phyloP scores from a whole-genome alignment of 2,113 vertebrate species.

The Gobio gobio region DNA sequence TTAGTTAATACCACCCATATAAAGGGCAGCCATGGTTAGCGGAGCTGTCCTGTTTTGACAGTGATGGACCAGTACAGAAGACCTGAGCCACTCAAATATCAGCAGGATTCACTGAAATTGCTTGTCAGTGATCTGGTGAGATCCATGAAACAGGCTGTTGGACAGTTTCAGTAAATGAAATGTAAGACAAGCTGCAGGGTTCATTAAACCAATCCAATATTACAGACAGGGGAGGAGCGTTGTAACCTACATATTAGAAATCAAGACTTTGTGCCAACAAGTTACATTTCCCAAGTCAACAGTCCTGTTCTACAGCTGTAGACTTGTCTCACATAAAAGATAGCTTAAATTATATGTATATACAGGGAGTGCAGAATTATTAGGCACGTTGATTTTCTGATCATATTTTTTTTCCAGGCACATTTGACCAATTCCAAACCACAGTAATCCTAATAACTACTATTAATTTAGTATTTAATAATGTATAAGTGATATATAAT shows the following conservation, averaged over 20 bases:
- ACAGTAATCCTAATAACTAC: too few relatives aligned
- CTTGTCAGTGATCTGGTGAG: constrained; percentile 8
- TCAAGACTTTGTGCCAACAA: background rate
- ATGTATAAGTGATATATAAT: too few relatives aligned
- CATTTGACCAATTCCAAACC: too few relatives aligned
- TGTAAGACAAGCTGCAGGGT: background rate
- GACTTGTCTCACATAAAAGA: background rate
- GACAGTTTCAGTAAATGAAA: background rate
- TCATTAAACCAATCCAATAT: constrained; percentile 21
- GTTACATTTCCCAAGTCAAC: background rate
- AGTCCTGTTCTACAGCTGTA: background rate
- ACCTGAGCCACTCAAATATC: constrained; percentile 14
- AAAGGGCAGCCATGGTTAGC: constrained; percentile 53
- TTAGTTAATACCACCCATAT: constrained; percentile 52
- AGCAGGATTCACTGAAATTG: constrained; percentile 19
- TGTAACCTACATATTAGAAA: background rate
- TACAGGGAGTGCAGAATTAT: too few relatives aligned
- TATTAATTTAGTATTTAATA: too few relatives aligned
- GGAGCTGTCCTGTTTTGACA: constrained; percentile 26
- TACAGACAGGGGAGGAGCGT: background rate
- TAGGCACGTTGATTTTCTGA: too few relatives aligned
- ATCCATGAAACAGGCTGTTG: constrained; percentile 23
- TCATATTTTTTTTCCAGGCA: too few relatives aligned
- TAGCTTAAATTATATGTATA: too few relatives aligned
- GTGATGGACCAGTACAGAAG: constrained; percentile 17